Evolutionary conservation across 2,888 invertebrate species (phyloP).

Genomic region (Drosophila longiperda): DNA sequence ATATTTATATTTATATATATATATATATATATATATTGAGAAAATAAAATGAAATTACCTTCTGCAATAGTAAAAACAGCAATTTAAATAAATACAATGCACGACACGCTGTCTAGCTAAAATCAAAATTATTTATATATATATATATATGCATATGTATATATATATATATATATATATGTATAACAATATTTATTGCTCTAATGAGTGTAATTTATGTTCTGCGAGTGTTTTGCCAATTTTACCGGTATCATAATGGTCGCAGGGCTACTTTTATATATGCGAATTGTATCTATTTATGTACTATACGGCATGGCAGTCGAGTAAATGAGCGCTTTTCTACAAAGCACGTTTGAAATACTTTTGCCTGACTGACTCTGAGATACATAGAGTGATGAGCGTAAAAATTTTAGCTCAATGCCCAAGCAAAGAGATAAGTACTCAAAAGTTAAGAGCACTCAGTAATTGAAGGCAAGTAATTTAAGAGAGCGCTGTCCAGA

Average conservation of each 20-base stretch:
- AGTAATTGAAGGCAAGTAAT: constrained; percentile 12
- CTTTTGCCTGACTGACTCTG: constrained; percentile 25
- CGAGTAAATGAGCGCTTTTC: constrained; percentile 2
- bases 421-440: neutral
- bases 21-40: neutral
- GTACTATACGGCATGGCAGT: neutral
- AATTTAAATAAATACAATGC: constrained; percentile 19
- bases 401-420: constrained; percentile 6
- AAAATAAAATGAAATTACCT: neutral
- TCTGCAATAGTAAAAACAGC: constrained; percentile 2
- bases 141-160: neutral
- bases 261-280: neutral
- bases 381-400: constrained; percentile 3
- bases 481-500: constrained; percentile 26
- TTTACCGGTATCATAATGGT: neutral
- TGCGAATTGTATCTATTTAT: neutral
- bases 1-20: too few species aligned
- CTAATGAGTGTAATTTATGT: constrained; percentile 2
- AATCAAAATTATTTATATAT: neutral
- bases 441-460: constrained; percentile 29
- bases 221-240: constrained; percentile 2
- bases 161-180: neutral
- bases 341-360: constrained; percentile 8
- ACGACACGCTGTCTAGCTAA: constrained; percentile 59
- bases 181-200: neutral